Conservation (phyloP, 2,797 vertebrate species). For the Propithecus perrieri region DNA sequence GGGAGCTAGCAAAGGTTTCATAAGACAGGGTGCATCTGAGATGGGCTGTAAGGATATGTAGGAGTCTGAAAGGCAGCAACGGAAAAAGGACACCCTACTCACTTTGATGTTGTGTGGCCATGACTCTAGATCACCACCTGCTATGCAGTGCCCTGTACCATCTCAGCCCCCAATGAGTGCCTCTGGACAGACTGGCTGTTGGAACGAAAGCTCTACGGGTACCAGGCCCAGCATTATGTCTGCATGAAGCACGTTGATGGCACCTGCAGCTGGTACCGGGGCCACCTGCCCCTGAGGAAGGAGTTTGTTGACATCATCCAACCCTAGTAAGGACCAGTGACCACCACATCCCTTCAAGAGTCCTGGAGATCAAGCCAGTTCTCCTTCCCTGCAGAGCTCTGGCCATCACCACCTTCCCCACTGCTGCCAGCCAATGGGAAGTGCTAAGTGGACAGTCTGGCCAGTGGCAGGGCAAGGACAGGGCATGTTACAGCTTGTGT, state of each 20-base stretch:
- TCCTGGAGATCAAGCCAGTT: conserved; percentile 62
- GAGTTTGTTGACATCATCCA: conserved; percentile 92
- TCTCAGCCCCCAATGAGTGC: conserved; percentile 90
- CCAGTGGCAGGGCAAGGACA: conserved; percentile 37
- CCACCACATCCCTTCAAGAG: conserved; percentile 12
- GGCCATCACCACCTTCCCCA: conserved; percentile 21
- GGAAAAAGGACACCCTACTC: not conserved
- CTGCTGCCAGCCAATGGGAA: conserved; percentile 63
- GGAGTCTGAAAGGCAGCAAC: not conserved
- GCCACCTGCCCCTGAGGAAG: conserved; percentile 89
- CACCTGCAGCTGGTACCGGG: conserved; percentile 94
- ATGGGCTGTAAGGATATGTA: not conserved
- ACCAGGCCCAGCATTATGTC: conserved; percentile 93
- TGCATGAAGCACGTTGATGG: conserved; percentile 92
- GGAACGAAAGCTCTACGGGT: conserved; percentile 89
- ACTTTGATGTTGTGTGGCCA: conserved; percentile 32
- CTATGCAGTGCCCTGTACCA: conserved; percentile 89
- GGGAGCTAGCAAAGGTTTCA: not conserved
- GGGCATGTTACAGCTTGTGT: not conserved
- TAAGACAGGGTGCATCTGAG: not conserved
- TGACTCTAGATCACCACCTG: conserved; percentile 92
- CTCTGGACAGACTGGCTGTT: conserved; percentile 95
- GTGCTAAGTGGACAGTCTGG: conserved; percentile 51
- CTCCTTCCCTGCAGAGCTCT: conserved; percentile 3
- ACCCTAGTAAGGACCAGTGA: conserved; percentile 85